Base-by-base conservation (phyloP, 2,113 vertebrate species). In the Heterocephalus glaber region DNA sequence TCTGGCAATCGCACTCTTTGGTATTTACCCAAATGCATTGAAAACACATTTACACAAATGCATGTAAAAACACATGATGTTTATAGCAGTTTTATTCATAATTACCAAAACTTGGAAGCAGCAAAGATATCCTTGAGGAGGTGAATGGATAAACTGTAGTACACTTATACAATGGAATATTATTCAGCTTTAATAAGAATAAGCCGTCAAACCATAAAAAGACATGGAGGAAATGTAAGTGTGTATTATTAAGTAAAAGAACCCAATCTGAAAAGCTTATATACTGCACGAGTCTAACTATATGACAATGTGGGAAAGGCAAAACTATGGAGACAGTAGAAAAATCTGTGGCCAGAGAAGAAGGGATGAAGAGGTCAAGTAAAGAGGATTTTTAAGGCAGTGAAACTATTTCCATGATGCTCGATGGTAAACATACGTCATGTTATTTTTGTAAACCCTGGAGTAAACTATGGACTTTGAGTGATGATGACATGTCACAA, bases 31-130 rank as follows among this genome's bases (percentile, higher is more conserved):
- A 94, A 47, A 80, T 61, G 41, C 95, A 61, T 1, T 94, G 68
- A 93, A 94, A 96, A 65, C 24, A 66, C 30, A 14, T 92, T 30
- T 74, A 84, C 11, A 70, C 12, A 81, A 93, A 85, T 76, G 5
- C 10, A 9, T 90, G 33, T 16, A 28, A 47, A 76, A 49, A 49
- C n/a, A 63, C 49, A 30, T 16, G 20, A 66, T 89, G 28, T 83
- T 86, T 63, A 89, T 19, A 66, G 35, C 41, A 35, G 52, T n/a
- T 63, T 90, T 83, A 79, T 92, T 86, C 33, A 92, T 70, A 70
- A 58, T 56, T 61, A 12, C 10, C 65, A 30, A 90, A 83, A 86
- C 33, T 52, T 83, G 33, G 81, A 76, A 41, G 47, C 38, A 94
- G 47, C 47, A 33, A 90, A 91, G 72, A 17, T 24, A 12, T 8